Percentiles rank a stretch among this genome's conserved stretches.
Evolutionary conservation across 2,113 vertebrate genomes (phyloP).

Genomic region (Vombatus ursinus): DNA sequence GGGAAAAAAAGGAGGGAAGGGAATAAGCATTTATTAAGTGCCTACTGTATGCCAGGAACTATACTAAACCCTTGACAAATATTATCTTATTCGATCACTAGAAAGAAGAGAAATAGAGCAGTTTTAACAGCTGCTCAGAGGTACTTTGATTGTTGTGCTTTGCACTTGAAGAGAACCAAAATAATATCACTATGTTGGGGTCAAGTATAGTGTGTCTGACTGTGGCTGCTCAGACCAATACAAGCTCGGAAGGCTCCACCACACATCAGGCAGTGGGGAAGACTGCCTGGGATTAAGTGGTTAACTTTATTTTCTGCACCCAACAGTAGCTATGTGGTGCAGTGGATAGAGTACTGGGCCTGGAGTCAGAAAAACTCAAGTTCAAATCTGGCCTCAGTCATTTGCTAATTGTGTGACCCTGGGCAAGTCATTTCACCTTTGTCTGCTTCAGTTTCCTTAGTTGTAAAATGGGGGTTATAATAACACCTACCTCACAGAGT

Average conservation of each 20-base stretch:
- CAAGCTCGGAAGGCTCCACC: no score
- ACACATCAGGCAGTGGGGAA: background rate
- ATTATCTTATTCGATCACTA: background rate
- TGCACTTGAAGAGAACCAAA: no score
- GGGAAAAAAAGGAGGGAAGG: background rate
- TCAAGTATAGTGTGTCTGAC: no score
- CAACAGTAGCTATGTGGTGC: background rate
- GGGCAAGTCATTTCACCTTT: background rate
- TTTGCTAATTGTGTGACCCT: background rate
- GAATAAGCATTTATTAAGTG: background rate
- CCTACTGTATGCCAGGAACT: background rate
- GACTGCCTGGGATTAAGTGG: background rate
- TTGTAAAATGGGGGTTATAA: background rate
- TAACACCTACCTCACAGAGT: background rate
- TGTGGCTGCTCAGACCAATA: no score
- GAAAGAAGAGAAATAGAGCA: background rate
- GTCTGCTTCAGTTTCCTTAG: background rate
- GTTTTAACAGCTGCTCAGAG: background rate
- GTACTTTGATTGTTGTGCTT: background rate
- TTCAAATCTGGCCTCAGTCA: background rate
- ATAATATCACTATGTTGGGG: no score
- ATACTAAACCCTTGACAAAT: background rate
- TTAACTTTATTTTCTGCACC: background rate
- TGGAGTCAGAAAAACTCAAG: background rate
- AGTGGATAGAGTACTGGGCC: background rate